A percentile compares a stretch with the other conserved stretches of the same genome.
Conservation (phyloP, 1,140 invertebrate genomes). For the Tetranychus urticae region DNA sequence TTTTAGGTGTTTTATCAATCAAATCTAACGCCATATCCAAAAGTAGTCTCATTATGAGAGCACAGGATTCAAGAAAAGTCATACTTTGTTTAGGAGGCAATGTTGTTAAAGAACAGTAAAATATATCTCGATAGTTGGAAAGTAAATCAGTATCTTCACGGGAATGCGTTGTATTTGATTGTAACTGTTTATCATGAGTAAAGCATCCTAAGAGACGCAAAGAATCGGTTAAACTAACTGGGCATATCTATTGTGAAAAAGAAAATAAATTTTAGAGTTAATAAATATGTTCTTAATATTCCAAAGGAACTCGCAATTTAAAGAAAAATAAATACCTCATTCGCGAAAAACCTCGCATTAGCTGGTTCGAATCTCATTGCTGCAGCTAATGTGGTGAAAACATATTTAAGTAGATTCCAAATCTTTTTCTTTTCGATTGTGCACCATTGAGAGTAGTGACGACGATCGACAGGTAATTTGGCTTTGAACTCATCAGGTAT, state of each 20-base stretch:
- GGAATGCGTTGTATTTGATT: background rate
- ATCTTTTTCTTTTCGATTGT: slow-evolving; percentile 13
- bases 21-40: slow-evolving; percentile 77
- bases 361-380: slow-evolving; percentile 97
- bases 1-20: slow-evolving; percentile 39
- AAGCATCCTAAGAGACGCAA: slow-evolving; percentile 75
- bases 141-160: background rate
- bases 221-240: slow-evolving; percentile 72
- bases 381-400: slow-evolving; percentile 83
- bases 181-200: slow-evolving; percentile 11
- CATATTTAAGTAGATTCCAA: slow-evolving; percentile 45
- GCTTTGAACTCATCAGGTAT: background rate
- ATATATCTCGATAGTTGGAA: slow-evolving; percentile 2
- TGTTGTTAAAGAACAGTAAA: background rate
- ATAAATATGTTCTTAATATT: background rate
- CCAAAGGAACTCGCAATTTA: background rate
- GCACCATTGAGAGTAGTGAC: background rate
- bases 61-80: slow-evolving; percentile 21
- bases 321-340: slow-evolving; percentile 37
- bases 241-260: slow-evolving; percentile 41
- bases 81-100: slow-evolving; percentile 1
- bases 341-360: slow-evolving; percentile 92
- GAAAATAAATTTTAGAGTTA: background rate
- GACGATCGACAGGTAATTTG: background rate
- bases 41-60: slow-evolving; percentile 48